A percentile compares a stretch with the other conserved stretches of the same genome.
Conservation (phyloP, 2,888 invertebrate genomes). For the Atrina japonica region DNA sequence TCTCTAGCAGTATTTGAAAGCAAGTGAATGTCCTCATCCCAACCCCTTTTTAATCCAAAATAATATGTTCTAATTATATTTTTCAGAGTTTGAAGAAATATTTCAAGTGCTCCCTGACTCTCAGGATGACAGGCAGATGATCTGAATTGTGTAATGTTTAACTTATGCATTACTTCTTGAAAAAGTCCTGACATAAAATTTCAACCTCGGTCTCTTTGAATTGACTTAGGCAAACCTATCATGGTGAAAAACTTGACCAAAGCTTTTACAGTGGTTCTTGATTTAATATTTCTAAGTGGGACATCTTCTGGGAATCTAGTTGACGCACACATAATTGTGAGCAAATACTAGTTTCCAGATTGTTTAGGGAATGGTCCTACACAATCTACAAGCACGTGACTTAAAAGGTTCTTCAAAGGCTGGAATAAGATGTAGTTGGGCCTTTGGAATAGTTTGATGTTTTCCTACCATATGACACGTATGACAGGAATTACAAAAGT, state of each 20-base stretch:
- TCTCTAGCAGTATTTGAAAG: conserved; percentile 47
- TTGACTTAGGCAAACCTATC: conserved; percentile 45
- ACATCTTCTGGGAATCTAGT: conserved; percentile 54
- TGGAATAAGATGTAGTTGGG: too few species aligned
- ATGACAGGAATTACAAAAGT: too few species aligned
- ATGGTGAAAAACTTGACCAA: conserved; percentile 48
- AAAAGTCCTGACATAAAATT: conserved; percentile 52
- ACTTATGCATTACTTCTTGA: conserved; percentile 44
- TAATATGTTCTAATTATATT: conserved; percentile 46
- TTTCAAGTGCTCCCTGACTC: conserved; percentile 43
- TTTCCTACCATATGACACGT: conserved; percentile 47
- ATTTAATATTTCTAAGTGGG: conserved; percentile 54
- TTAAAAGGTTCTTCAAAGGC: conserved; percentile 38
- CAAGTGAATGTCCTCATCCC: conserved; percentile 47
- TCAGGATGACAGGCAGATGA: conserved; percentile 46
- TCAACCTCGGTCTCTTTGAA: too few species aligned
- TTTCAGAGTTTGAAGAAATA: conserved; percentile 46
- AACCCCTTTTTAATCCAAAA: conserved; percentile 42
- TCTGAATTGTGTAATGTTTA: conserved; percentile 40
- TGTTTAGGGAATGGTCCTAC: conserved; percentile 47
- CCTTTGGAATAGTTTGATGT: conserved; percentile 41
- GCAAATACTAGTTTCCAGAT: conserved; percentile 35
- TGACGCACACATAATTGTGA: conserved; percentile 45
- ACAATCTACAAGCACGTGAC: too few species aligned
- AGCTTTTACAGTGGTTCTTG: conserved; percentile 45